phyloP scores from a whole-genome alignment of 1,140 invertebrate species.

The Polypedilum vanderplanki region DNA sequence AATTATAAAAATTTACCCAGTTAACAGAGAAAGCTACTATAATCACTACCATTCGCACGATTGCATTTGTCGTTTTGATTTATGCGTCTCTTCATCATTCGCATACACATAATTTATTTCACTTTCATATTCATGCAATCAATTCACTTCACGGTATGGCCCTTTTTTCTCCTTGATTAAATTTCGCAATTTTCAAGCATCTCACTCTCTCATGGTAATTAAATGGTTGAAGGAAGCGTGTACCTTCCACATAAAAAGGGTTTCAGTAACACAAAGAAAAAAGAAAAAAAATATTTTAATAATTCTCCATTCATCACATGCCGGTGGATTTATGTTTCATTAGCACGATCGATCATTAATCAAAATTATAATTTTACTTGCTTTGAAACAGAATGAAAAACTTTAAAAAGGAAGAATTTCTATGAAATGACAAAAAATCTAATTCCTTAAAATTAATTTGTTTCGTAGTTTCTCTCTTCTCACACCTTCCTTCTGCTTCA shows the following conservation, averaged over 20 bases:
- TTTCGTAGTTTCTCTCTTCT: neutral
- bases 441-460: constrained; percentile 28
- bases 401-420: neutral
- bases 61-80: constrained; percentile 13
- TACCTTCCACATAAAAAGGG: neutral
- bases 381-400: no score
- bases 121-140: neutral
- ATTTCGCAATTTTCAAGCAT: constrained; percentile 27
- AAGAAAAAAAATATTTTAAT: neutral
- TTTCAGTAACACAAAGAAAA: no score
- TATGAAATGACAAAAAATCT: constrained; percentile 25
- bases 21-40: neutral
- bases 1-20: neutral
- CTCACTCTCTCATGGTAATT: neutral
- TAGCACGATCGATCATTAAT: constrained; percentile 23
- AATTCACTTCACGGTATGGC: neutral
- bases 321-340: constrained; percentile 4
- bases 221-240: no score
- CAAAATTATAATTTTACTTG: constrained; percentile 23
- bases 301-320: constrained; percentile 7
- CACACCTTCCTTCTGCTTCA: neutral
- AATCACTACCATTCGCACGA: constrained; percentile 2
- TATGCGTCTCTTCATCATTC: neutral
- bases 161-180: constrained; percentile 26
- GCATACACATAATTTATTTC: neutral